A percentile compares a stretch with the other conserved stretches of the same genome.
Conservation (phyloP, 2,113 vertebrate species). For the Scomber colias region DNA sequence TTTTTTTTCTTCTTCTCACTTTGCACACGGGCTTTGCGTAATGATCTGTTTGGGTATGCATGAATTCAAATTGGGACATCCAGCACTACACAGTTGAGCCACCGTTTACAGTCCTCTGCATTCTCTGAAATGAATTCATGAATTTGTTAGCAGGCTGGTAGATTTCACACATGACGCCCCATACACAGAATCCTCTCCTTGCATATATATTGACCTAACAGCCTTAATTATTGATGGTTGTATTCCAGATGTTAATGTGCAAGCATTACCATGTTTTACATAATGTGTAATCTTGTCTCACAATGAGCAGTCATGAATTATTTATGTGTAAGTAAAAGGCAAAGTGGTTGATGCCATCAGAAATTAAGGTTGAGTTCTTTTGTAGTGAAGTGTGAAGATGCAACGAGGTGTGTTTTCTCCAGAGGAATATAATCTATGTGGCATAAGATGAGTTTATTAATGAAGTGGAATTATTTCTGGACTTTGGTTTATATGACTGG, state of each 20-base stretch:
- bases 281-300: conserved; percentile 62
- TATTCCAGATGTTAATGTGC: conserved; percentile 58
- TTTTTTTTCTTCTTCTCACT: conserved; percentile 18
- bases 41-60: conserved; percentile 68
- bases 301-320: conserved; percentile 61
- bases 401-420: neutral
- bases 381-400: neutral
- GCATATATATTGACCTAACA: conserved; percentile 27
- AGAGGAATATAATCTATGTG: neutral
- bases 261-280: conserved; percentile 68
- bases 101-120: conserved; percentile 43
- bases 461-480: neutral
- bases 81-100: conserved; percentile 20
- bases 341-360: conserved; percentile 32
- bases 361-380: conserved; percentile 9
- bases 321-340: conserved; percentile 51
- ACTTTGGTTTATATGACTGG: neutral
- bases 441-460: neutral
- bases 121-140: conserved; percentile 55
- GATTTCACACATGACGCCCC: conserved; percentile 48
- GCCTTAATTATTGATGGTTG: conserved; percentile 76
- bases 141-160: conserved; percentile 52
- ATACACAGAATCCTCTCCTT: conserved; percentile 27
- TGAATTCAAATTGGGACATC: conserved; percentile 67
- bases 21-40: conserved; percentile 31